phyloP scores from a whole-genome alignment of 2,113 vertebrate genomes.

The Notiomystis cincta region DNA sequence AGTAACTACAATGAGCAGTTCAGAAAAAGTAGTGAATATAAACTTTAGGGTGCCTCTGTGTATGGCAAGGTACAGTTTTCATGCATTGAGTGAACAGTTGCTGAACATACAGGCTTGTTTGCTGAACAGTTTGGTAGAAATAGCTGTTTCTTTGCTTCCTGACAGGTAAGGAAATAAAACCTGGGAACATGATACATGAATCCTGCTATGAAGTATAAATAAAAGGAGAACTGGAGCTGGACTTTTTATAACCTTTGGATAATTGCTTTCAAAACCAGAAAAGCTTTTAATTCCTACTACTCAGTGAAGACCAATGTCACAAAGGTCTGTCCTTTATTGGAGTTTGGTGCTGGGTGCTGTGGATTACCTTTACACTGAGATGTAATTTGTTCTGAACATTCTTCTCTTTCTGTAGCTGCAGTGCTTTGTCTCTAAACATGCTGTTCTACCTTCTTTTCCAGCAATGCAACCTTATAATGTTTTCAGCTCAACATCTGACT shows the following conservation, averaged over 20 bases:
- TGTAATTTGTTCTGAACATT: constrained; percentile 5
- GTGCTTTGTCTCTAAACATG: not conserved
- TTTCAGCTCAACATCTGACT: not conserved
- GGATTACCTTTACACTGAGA: not conserved
- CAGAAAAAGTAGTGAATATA: not conserved
- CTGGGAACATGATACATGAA: not conserved
- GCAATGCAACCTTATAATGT: not conserved
- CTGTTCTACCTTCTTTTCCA: not conserved
- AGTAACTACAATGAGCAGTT: not conserved
- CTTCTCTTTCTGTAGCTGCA: not conserved
- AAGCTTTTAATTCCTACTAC: not conserved
- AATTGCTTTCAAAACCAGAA: constrained; percentile 35
- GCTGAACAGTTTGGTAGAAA: not conserved
- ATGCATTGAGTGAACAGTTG: not conserved
- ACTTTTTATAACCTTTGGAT: constrained; percentile 16
- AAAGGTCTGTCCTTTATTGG: not conserved
- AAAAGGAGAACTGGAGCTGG: not conserved
- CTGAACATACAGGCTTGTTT: not conserved
- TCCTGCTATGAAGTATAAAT: not conserved
- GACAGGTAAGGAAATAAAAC: not conserved
- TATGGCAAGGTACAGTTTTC: not conserved
- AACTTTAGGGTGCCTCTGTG: not conserved
- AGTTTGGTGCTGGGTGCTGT: not conserved
- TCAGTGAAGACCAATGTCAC: not conserved
- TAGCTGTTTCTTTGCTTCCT: not conserved